These are phyloP conservation scores for Apus apus DNA, from an alignment of 2,113 vertebrate genomes.

Conservation along the genomic window DNA sequence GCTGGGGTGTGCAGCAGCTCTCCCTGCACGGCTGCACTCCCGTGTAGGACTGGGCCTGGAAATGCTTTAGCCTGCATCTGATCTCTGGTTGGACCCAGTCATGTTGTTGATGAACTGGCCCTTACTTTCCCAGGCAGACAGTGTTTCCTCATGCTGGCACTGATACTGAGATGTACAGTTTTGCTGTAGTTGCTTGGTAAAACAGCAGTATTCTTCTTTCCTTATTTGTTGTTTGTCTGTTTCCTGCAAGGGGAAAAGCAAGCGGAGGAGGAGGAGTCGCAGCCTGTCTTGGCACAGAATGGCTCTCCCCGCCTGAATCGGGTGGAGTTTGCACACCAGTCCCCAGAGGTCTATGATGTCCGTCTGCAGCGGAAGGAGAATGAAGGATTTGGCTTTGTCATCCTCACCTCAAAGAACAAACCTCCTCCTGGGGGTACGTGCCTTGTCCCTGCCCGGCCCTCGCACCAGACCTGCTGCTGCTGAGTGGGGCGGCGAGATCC, in stretches of 20 bases:
- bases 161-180: neutral
- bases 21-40: neutral
- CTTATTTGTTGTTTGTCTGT: neutral
- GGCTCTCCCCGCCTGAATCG: constrained; percentile 80
- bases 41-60: neutral
- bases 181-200: neutral
- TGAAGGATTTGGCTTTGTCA: constrained; percentile 97
- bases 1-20: neutral
- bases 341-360: constrained; percentile 85
- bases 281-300: constrained; percentile 60
- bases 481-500: too few species aligned
- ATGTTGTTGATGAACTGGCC: neutral
- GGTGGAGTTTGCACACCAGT: constrained; percentile 53
- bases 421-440: constrained; percentile 92
- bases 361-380: constrained; percentile 91
- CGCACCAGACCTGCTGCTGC: neutral
- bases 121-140: neutral
- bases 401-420: constrained; percentile 96
- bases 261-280: constrained; percentile 61
- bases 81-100: neutral
- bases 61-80: neutral
- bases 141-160: neutral
- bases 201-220: neutral
- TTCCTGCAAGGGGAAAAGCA: constrained; percentile 73
- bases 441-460: rapidly evolving